Evolutionary conservation across 2,113 vertebrate genomes (phyloP).

Genomic region (Peromyscus maniculatus): DNA sequence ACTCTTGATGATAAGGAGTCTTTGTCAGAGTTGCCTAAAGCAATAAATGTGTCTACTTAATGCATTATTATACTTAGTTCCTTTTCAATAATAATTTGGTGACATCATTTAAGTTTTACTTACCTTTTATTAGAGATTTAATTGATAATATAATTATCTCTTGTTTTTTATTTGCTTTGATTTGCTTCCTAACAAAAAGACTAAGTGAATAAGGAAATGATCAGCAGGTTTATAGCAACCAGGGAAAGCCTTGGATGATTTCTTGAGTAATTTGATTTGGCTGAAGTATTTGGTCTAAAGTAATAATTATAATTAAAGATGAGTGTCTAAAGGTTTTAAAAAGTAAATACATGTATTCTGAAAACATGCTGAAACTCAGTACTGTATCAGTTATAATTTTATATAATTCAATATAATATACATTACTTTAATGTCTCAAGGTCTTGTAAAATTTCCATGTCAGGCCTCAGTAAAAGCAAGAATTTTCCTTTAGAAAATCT

Average conservation of each 20-base stretch:
- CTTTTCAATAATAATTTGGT: background rate
- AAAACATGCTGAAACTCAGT: constrained; percentile 40
- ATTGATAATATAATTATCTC: background rate
- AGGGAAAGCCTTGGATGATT: background rate
- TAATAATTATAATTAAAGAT: constrained; percentile 38
- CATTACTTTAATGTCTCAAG: background rate
- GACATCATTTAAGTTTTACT: background rate
- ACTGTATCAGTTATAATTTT: background rate
- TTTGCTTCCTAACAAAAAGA: background rate
- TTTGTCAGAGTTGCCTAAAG: constrained; percentile 2
- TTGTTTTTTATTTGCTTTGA: background rate
- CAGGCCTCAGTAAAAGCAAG: constrained; percentile 1
- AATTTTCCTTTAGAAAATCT: constrained; percentile 65
- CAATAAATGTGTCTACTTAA: constrained; percentile 23
- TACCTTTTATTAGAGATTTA: constrained; percentile 51
- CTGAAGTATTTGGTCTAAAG: constrained; percentile 6
- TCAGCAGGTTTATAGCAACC: background rate
- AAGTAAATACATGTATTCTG: constrained; percentile 19
- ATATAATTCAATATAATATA: background rate
- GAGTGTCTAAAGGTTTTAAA: background rate
- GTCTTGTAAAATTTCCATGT: background rate
- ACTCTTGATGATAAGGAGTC: background rate
- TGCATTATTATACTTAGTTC: constrained; percentile 9
- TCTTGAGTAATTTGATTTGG: constrained; percentile 24
- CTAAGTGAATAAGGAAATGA: constrained; percentile 21